phyloP scores from a whole-genome alignment of 2,888 invertebrate species.

The Temnothorax unifasciatus region DNA sequence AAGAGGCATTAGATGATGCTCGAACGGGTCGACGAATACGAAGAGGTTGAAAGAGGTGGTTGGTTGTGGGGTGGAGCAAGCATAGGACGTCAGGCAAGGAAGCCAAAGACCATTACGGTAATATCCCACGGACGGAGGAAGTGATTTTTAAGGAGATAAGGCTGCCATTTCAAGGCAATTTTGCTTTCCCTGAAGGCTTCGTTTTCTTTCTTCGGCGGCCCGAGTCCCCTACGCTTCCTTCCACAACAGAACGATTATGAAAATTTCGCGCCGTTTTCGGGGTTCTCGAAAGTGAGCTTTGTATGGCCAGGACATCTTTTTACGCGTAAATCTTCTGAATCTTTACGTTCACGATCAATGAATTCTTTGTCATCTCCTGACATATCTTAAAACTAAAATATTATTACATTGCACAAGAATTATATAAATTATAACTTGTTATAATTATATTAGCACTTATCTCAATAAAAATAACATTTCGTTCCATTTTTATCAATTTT shows the following conservation, averaged over 20 bases:
- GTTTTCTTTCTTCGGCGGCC: conserved; percentile 54
- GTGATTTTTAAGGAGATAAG: conserved; percentile 79
- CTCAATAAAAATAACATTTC: neutral
- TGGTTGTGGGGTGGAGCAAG: neutral
- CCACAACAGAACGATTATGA: conserved; percentile 77
- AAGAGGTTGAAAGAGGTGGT: conserved; percentile 14
- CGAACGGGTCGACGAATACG: conserved; percentile 47
- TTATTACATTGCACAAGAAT: neutral
- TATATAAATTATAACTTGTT: neutral
- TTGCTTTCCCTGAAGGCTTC: conserved; percentile 71
- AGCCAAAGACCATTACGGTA: conserved; percentile 76
- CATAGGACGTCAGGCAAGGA: conserved; percentile 43
- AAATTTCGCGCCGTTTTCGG: conserved; percentile 76
- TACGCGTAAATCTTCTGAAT: conserved; percentile 31
- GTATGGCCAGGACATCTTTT: conserved; percentile 2
- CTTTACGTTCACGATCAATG: neutral
- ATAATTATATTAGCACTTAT: neutral
- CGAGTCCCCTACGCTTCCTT: conserved; percentile 52
- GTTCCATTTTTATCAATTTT: conserved; percentile 20
- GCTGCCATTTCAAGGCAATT: conserved; percentile 78
- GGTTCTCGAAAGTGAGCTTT: conserved; percentile 59
- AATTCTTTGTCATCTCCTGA: neutral
- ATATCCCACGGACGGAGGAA: conserved; percentile 74
- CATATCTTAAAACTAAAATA: neutral
- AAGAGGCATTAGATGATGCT: conserved; percentile 33